Evolutionary conservation across 2,113 vertebrate genomes (phyloP), one percentile per base, ranked within the genome.

Genomic region (Tyrannus savana): DNA sequence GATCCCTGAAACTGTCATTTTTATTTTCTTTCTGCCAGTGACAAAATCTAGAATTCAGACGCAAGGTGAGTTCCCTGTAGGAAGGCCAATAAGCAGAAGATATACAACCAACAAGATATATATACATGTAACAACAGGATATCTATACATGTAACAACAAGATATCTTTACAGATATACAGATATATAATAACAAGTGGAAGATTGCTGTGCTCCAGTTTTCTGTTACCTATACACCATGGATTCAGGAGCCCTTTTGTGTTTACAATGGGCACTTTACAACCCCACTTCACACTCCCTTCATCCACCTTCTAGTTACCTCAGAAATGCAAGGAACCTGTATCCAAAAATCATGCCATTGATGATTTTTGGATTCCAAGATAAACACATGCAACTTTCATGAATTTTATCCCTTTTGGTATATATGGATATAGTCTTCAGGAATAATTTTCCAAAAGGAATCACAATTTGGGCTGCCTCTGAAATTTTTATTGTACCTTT

Each of bases 241-340:
- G 37, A 17, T 53, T 3, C 0, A 1, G 12, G 28, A 74, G 8
- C 72, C 15, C 33, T 41, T 76, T 53, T 73, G 27, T 30, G 15
- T 8, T 1, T 33, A 35, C 21, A 9, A 14, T 1, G 2, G 9
- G 3, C 11, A 46, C 4, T 30, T 67, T 52, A 18, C 17, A 77
- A 37, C 3, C 4, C 10, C 3, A 19, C 10, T 80, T 79, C 10
- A 42, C 30, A 35, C 14, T 37, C 22, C 16, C 14, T 71, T 74
- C 19, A 24, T 59, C 28, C 7, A 14, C 21, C 12, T 72, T 37
- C 53, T 76, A 49, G 10, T 18, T 83, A 49, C 37, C 12, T 28
- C 17, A 74, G 16, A 62, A 75, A 66, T 37, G 6, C 19, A 53
- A 71, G 62, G 30, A 72, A 41, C 4, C 17, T 30, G 7, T 55